Evolutionary conservation across 2,888 invertebrate species (phyloP), one percentile per base, ranked within the genome.

Genomic region (Andrena haemorrhoa): DNA sequence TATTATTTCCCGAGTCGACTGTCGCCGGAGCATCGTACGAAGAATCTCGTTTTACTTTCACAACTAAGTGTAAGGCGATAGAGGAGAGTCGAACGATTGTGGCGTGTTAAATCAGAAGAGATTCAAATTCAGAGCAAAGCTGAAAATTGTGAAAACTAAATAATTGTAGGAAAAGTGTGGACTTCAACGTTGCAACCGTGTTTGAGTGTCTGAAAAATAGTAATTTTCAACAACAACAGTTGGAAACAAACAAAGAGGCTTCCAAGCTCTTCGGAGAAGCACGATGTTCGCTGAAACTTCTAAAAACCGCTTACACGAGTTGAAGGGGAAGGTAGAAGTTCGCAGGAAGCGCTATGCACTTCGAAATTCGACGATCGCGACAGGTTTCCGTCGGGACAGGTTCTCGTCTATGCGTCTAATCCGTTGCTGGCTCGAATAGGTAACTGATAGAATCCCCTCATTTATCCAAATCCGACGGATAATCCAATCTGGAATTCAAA

Each of bases 401-500:
- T 63, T 79, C 68, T 51, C 73, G 72, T 84, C 83, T 73, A 65
- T 69, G 75, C 83, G 68, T 77, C 82, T 87, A 83, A 87, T 86
- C 86, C 75, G 69, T 53, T 53, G 71, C 60, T 77, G 60, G 58
- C 63, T 69, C 66, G 83, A 79, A 86, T 82, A 82, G 84, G 85
- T 89, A 89, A 90, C 90, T 88, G 89, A 92, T 91, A 89, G 91
- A 90, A 92, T 91, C 89, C 79, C 64, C 85, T 88, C 87, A 85
- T 91, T 92, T 91, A 91, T 92, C 91, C 91, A 89, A 91, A 92
- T 92, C 90, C 91, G 89, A 89, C 90, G 88, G 90, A 91, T 91
- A 92, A 92, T 92, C 91, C 90, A 92, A 92, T 92, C 91, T 92
- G 91, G 91, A 92, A 91, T 92, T 92, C 91, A 92, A 92, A 92